Percentiles rank a stretch among this genome's conserved stretches.
Conservation (phyloP, 2,113 vertebrate species). For the Alaudala cheleensis region DNA sequence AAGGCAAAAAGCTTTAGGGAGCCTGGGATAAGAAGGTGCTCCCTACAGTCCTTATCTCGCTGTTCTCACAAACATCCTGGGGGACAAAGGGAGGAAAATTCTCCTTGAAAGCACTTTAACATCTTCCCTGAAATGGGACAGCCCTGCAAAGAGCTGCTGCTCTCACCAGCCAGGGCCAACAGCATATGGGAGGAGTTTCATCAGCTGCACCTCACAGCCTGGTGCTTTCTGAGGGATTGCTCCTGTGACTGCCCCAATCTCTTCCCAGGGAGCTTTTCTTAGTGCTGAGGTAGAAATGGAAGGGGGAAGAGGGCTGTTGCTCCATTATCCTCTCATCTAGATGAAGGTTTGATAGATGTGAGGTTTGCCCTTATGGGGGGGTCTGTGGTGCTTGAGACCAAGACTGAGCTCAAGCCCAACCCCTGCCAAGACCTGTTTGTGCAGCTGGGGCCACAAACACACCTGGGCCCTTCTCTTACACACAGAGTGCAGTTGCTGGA, state of each 20-base stretch:
- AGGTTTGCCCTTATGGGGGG: background rate
- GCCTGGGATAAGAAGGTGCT: background rate
- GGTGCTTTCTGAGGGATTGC: background rate
- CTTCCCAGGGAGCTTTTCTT: background rate
- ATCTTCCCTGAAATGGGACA: background rate
- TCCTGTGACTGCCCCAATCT: background rate
- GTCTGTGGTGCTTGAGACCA: background rate
- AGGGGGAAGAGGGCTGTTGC: background rate
- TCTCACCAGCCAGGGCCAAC: background rate
- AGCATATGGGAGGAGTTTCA: background rate
- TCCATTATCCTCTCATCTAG: background rate
- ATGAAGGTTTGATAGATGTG: fast-evolving
- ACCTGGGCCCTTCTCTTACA: background rate
- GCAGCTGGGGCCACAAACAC: background rate
- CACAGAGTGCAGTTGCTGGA: fast-evolving
- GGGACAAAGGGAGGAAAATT: background rate
- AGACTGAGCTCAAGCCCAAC: background rate
- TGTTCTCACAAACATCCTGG: background rate
- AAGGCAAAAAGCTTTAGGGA: background rate
- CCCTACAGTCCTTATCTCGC: background rate
- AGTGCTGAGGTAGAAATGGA: background rate
- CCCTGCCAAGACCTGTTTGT: background rate
- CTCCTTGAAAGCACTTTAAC: background rate
- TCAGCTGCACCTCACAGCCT: background rate
- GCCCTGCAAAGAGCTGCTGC: background rate